These are phyloP conservation scores for Isurus oxyrinchus DNA, from an alignment of 2,113 vertebrate species.

Conservation along the genomic window DNA sequence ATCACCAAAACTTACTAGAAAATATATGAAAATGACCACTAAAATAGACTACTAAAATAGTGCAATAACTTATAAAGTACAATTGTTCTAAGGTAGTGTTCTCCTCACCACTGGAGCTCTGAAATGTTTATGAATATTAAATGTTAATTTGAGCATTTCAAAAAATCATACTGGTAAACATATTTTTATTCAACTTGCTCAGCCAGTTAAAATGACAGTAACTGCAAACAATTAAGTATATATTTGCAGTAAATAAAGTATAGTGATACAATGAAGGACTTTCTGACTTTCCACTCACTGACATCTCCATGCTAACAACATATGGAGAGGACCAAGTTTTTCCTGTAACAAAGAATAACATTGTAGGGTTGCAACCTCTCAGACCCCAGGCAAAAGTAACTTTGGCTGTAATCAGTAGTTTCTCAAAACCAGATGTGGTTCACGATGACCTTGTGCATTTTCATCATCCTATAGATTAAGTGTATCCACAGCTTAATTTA, in stretches of 20 bases:
- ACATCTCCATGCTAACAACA: not conserved
- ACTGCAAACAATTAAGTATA: not conserved
- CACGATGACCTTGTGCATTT: not conserved
- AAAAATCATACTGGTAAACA: not conserved
- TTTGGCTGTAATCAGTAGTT: not conserved
- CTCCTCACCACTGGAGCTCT: not conserved
- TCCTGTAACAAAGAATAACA: not conserved
- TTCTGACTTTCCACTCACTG: not conserved
- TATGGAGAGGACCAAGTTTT: not conserved
- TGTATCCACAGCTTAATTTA: not conserved
- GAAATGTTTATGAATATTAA: not conserved
- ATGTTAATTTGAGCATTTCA: not conserved
- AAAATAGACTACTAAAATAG: not conserved
- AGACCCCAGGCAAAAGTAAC: conserved; percentile 8
- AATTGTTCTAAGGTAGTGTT: not conserved
- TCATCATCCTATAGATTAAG: not conserved
- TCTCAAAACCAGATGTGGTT: conserved; percentile 14
- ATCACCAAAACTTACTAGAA: not conserved
- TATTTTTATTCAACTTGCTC: not conserved
- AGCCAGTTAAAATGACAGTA: not conserved
- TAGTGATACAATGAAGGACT: not conserved
- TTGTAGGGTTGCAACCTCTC: not conserved
- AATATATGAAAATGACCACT: not conserved
- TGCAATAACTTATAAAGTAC: not conserved
- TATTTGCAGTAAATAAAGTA: not conserved